Conservation (phyloP, 2,113 vertebrate species). For the Gymnocephalus cernua region DNA sequence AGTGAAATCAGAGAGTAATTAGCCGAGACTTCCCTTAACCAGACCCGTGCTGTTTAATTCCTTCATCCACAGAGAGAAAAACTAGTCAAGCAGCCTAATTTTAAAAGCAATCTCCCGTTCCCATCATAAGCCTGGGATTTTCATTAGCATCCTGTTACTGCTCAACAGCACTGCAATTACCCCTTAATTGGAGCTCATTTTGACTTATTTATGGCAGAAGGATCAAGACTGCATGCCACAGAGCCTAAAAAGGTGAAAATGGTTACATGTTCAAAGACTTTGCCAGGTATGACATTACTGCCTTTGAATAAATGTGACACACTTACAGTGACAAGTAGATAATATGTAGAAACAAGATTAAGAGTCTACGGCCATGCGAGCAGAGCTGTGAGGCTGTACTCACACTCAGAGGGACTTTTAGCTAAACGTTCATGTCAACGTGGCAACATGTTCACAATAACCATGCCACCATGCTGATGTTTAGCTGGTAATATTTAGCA, state of each 20-base stretch:
- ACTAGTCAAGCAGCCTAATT: slow-evolving; percentile 34
- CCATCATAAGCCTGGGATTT: slow-evolving; percentile 54
- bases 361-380: not conserved
- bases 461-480: not conserved
- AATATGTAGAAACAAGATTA: not conserved
- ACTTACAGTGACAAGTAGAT: no score
- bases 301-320: not conserved
- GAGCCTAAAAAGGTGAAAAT: slow-evolving; percentile 11
- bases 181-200: slow-evolving; percentile 66
- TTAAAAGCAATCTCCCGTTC: slow-evolving; percentile 59
- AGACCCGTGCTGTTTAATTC: slow-evolving; percentile 30
- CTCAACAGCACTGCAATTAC: slow-evolving; percentile 61
- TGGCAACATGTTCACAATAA: not conserved
- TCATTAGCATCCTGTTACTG: slow-evolving; percentile 70
- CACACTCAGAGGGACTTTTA: no score
- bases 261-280: not conserved
- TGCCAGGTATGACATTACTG: not conserved
- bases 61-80: slow-evolving; percentile 34
- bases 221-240: slow-evolving; percentile 28
- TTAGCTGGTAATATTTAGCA: not conserved
- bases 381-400: not conserved
- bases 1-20: slow-evolving; percentile 59
- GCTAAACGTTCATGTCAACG: not conserved
- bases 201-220: slow-evolving; percentile 63
- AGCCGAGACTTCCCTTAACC: slow-evolving; percentile 43